A percentile compares a stretch with the other conserved stretches of the same genome.
Conservation (phyloP, 2,797 vertebrate species). For the Stomatorhinus walkeri region DNA sequence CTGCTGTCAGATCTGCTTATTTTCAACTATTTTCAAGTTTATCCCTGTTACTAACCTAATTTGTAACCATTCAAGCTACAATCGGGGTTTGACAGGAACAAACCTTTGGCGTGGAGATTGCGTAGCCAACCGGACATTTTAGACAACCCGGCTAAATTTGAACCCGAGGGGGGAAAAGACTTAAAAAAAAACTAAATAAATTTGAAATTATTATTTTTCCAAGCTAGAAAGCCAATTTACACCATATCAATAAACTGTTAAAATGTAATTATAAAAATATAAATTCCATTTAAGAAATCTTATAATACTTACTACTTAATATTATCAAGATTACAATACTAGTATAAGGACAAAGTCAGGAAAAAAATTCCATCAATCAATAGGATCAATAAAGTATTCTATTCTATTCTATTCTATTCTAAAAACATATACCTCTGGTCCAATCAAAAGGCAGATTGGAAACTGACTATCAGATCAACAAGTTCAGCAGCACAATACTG, state of each 20-base stretch:
- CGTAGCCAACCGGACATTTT: constrained; percentile 31
- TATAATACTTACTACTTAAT: neutral
- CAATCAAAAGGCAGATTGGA: constrained; percentile 92
- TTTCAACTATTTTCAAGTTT: constrained; percentile 82
- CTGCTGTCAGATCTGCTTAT: constrained; percentile 90
- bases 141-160: neutral
- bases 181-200: neutral
- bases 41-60: constrained; percentile 88
- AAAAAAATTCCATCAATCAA: constrained; percentile 42
- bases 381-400: neutral
- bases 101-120: constrained; percentile 44
- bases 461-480: constrained; percentile 67
- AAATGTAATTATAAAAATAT: neutral
- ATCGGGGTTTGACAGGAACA: constrained; percentile 70
- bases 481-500: constrained; percentile 85
- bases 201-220: neutral
- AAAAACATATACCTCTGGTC: constrained; percentile 49
- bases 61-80: constrained; percentile 81
- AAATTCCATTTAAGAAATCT: neutral
- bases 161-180: neutral
- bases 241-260: neutral
- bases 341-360: constrained; percentile 87
- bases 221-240: neutral
- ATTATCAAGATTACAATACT: constrained; percentile 60
- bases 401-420: neutral